Conservation (phyloP, 2,888 invertebrate genomes). For the Quadroppia sp. region DNA sequence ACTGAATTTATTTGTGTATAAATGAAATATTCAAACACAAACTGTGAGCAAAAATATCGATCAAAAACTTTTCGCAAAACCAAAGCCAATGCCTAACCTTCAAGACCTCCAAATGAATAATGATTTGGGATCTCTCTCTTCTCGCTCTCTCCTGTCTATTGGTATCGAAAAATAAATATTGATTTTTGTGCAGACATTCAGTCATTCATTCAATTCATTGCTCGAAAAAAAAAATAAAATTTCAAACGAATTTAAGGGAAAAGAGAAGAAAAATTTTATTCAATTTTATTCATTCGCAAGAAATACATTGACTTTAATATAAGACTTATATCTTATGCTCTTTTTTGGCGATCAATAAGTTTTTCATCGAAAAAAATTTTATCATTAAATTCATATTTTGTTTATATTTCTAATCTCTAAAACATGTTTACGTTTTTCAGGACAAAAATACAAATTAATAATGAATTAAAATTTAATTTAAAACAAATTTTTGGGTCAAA, state of each 20-base stretch:
- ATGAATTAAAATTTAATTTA: constrained; percentile 6
- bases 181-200: constrained; percentile 1
- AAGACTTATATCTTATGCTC: neutral
- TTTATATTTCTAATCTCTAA: neutral
- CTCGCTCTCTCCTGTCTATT: neutral
- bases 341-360: neutral
- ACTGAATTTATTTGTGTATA: neutral
- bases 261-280: neutral
- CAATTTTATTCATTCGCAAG: neutral
- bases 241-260: neutral
- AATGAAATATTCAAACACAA: too few species aligned
- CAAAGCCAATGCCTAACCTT: neutral
- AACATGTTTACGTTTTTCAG: neutral
- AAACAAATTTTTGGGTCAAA: constrained; percentile 27
- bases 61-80: neutral
- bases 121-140: neutral
- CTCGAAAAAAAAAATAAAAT: neutral
- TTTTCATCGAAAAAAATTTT: neutral
- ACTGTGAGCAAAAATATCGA: too few species aligned
- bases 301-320: neutral
- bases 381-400: neutral
- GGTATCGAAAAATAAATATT: constrained; percentile 25
- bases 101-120: neutral
- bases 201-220: neutral
- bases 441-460: neutral